Evolutionary conservation across 2,888 invertebrate genomes (phyloP).

Genomic region (Rhagonycha lutea): DNA sequence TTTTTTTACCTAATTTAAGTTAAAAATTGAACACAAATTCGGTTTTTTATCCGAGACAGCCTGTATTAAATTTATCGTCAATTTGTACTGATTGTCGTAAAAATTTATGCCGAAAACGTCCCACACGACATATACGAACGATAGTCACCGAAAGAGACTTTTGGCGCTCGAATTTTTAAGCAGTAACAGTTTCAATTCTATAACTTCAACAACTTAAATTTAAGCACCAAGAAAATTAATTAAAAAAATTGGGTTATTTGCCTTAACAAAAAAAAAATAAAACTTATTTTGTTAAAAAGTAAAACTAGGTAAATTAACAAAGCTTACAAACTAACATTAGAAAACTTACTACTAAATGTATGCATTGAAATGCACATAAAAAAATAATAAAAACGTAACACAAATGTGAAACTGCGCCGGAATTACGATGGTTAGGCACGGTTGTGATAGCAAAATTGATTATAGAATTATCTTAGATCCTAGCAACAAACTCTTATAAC

Average conservation of each 20-base stretch:
- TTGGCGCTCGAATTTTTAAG: background rate
- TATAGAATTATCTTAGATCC: slow-evolving; percentile 19
- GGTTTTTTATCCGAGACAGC: background rate
- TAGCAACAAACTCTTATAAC: slow-evolving; percentile 19
- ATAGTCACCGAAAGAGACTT: background rate
- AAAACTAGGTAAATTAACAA: background rate
- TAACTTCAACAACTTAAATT: background rate
- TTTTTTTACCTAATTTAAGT: background rate
- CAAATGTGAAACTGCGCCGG: slow-evolving; percentile 14
- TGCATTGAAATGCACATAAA: background rate
- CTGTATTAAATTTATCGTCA: background rate
- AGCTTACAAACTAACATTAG: background rate
- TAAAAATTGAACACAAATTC: background rate
- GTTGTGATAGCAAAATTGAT: slow-evolving; percentile 36
- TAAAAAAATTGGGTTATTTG: background rate
- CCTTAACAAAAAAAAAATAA: background rate
- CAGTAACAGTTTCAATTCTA: background rate
- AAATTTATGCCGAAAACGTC: background rate
- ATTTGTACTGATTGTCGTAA: background rate
- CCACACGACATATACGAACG: background rate
- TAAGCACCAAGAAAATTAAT: background rate
- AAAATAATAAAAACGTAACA: background rate
- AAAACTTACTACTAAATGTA: background rate
- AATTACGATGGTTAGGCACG: slow-evolving; percentile 43
- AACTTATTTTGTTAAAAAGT: background rate